Conservation (phyloP, 2,113 vertebrate genomes). For the Pollachius pollachius region DNA sequence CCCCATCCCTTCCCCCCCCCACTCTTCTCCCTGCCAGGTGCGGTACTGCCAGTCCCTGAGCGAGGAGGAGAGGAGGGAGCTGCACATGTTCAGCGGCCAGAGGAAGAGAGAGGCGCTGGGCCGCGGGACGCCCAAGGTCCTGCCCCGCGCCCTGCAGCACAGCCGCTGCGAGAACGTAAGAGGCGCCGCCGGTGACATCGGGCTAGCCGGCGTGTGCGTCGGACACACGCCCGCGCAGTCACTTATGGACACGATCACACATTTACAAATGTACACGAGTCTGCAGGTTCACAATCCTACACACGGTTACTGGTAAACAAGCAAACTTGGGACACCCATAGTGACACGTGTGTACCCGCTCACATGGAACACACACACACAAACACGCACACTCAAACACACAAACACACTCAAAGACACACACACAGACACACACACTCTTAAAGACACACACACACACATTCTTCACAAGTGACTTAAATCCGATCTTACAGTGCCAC, state of each 20-base stretch:
- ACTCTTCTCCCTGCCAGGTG: slow-evolving; percentile 76
- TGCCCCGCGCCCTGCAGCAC: slow-evolving; percentile 85
- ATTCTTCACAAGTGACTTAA: too few species aligned
- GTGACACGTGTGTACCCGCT: too few species aligned
- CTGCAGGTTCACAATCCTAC: too few species aligned
- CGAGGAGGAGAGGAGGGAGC: slow-evolving; percentile 91
- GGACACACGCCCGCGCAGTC: background rate
- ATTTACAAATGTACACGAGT: too few species aligned
- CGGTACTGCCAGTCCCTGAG: slow-evolving; percentile 92
- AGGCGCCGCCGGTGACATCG: slow-evolving; percentile 4
- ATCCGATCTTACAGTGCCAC: too few species aligned
- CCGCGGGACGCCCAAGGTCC: slow-evolving; percentile 86
- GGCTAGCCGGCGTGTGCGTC: background rate
- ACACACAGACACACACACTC: too few species aligned
- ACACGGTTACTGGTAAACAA: too few species aligned
- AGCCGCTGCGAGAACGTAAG: slow-evolving; percentile 87
- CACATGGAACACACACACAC: too few species aligned
- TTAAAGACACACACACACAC: too few species aligned
- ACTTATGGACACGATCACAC: background rate
- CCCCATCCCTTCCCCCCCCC: slow-evolving; percentile 51
- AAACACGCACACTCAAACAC: too few species aligned
- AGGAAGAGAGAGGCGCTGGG: slow-evolving; percentile 94
- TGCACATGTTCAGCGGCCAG: slow-evolving; percentile 91
- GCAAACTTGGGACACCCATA: too few species aligned
- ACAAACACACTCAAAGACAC: too few species aligned